phyloP scores from a whole-genome alignment of 2,113 vertebrate species.

The Nothobranchius furzeri region DNA sequence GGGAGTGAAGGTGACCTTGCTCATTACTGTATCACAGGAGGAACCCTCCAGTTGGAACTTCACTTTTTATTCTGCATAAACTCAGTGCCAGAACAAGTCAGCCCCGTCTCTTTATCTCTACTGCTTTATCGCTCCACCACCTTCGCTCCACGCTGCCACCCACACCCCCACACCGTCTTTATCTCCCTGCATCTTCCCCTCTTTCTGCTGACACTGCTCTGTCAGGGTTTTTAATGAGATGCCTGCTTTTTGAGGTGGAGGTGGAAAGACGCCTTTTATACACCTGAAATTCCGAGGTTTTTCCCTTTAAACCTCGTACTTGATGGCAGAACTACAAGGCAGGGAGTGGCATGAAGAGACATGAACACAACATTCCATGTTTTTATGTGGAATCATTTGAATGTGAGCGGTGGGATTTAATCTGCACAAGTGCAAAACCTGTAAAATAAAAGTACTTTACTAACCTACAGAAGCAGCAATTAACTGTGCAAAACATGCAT shows the following conservation, averaged over 20 bases:
- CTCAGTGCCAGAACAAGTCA: constrained; percentile 48
- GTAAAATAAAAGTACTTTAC: not conserved
- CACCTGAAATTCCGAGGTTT: constrained; percentile 39
- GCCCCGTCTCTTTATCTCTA: constrained; percentile 56
- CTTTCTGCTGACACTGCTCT: constrained; percentile 65
- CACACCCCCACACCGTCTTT: constrained; percentile 6
- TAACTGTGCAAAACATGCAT: too few species aligned
- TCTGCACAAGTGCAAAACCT: constrained; percentile 2
- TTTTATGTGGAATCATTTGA: not conserved
- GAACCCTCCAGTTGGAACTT: constrained; percentile 55
- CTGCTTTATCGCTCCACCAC: constrained; percentile 39
- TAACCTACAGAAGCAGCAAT: not conserved
- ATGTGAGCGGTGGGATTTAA: not conserved
- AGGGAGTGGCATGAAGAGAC: not conserved
- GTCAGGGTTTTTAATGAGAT: constrained; percentile 73
- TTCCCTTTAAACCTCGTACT: constrained; percentile 4
- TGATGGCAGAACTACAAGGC: not conserved
- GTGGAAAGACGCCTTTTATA: constrained; percentile 53
- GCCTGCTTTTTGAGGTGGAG: constrained; percentile 61
- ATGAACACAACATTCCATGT: not conserved
- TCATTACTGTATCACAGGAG: constrained; percentile 63
- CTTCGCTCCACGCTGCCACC: not conserved
- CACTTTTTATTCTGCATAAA: constrained; percentile 22
- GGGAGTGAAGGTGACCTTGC: constrained; percentile 62
- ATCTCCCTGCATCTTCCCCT: constrained; percentile 42